A percentile compares a stretch with the other conserved stretches of the same genome.
These are phyloP conservation scores for Lepidostoma basale DNA, from an alignment of 1,140 invertebrate genomes.

Conservation along the genomic window DNA sequence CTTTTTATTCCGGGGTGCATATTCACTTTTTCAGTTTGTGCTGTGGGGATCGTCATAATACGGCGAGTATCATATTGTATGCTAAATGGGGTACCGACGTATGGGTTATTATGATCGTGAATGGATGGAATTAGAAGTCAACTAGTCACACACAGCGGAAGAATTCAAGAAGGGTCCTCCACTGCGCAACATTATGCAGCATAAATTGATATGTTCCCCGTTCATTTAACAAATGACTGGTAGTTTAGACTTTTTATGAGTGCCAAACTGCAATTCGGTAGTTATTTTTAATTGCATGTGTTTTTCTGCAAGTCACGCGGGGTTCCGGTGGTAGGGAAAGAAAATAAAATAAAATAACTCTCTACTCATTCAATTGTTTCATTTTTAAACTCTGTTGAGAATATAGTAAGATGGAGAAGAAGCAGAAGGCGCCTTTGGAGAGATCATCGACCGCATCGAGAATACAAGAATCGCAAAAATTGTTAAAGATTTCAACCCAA, in stretches of 20 bases:
- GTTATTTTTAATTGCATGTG: too few species aligned
- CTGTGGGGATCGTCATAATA: constrained; percentile 9
- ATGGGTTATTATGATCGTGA: constrained; percentile 23
- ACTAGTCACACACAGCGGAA: constrained; percentile 20
- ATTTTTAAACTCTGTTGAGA: too few species aligned
- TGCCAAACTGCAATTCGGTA: too few species aligned
- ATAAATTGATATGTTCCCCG: constrained; percentile 30
- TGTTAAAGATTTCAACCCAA: too few species aligned
- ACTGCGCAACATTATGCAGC: constrained; percentile 19
- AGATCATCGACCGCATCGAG: too few species aligned
- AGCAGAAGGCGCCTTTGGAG: too few species aligned
- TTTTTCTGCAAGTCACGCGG: too few species aligned
- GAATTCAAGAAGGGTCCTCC: constrained; percentile 18
- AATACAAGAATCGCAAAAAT: too few species aligned
- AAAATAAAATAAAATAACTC: too few species aligned
- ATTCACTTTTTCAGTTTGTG: neutral
- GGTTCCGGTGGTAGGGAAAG: too few species aligned
- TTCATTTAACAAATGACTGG: constrained; percentile 37
- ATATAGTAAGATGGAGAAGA: too few species aligned
- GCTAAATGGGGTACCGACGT: constrained; percentile 20
- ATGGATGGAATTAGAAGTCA: constrained; percentile 36
- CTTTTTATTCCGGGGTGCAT: neutral
- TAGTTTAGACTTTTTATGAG: constrained; percentile 16
- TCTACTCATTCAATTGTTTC: too few species aligned
- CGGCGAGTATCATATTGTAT: constrained; percentile 31